Base-by-base conservation (phyloP, 2,888 invertebrate species). In the Mesorhabditis spiculigera region DNA sequence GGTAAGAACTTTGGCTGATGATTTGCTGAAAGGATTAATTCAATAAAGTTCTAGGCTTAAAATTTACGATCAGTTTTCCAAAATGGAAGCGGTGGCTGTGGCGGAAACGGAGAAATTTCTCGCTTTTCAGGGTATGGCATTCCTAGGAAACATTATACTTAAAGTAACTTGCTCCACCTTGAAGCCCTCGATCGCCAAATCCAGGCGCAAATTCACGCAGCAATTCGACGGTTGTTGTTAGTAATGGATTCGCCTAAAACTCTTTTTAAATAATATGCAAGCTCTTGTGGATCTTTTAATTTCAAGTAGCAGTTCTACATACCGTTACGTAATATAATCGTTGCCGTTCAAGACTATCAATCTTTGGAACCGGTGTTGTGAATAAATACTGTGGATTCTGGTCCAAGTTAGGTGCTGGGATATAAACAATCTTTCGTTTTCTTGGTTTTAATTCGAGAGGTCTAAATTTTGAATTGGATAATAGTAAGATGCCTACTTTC, bases 121-220 rank as follows among this genome's bases (percentile, higher is more conserved):
- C 58, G 58, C n/a, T 50, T 50, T n/a, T 50, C 58, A 10, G 58
- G n/a, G n/a, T 50, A n/a, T 13, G n/a, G n/a, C 8, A 50, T 10
- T 50, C 58, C n/a, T 13, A 13, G 10, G 28, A 28, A 28, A 28
- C 28, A 28, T 28, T 28, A 28, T 28, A 28, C 28, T 28, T 28
- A 28, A 28, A 28, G 28, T 28, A 28, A 28, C 28, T 28, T 28
- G 28, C 28, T 28, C 28, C 28, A 28, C 28, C 28, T 28, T 28
- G 8, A 50, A 13, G 8, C n/a, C 8, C 58, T 50, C 10, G n/a
- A 50, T 50, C n/a, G 58, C n/a, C 58, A n/a, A 50, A 50, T 50
- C 58, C 58, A n/a, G 58, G 58, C n/a, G 58, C 58, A n/a, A 50
- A 50, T 50, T 50, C 58, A 13, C n/a, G 58, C n/a, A 50, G n/a